Evolutionary conservation across 2,797 vertebrate genomes (phyloP).

Genomic region (Rhinatrema bivittatum): DNA sequence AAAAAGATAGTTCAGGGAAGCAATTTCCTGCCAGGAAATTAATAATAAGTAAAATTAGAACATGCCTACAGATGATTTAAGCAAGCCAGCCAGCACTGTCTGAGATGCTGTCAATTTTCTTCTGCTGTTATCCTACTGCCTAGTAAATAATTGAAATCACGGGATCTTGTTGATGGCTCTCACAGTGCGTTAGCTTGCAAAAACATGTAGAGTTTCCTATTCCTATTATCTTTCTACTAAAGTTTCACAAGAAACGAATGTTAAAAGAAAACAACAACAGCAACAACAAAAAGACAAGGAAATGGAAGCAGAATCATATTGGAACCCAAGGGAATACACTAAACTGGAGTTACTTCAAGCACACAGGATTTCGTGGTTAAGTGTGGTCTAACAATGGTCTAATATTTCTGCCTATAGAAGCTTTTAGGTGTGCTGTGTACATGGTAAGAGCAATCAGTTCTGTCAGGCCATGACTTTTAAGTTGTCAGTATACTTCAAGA

Average conservation of each 20-base stretch:
- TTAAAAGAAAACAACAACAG: background rate
- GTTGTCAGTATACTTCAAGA: background rate
- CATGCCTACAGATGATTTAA: constrained; percentile 42
- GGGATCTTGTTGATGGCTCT: constrained; percentile 13
- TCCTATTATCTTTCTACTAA: background rate
- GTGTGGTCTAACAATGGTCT: background rate
- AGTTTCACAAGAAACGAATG: background rate
- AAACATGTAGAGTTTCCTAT: constrained; percentile 1
- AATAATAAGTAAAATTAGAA: constrained; percentile 46
- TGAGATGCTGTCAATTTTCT: constrained; percentile 22
- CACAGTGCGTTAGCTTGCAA: constrained; percentile 14
- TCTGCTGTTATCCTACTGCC: constrained; percentile 11
- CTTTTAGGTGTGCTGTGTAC: background rate
- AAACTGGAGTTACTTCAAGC: background rate
- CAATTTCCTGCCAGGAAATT: constrained; percentile 44
- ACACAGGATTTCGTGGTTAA: background rate
- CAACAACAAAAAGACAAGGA: background rate
- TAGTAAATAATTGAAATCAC: constrained; percentile 39
- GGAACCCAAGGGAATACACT: background rate
- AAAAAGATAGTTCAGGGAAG: constrained; percentile 31
- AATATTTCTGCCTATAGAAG: background rate
- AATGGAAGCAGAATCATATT: too few species aligned
- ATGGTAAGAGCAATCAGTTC: background rate
- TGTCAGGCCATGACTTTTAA: background rate
- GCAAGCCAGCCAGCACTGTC: constrained; percentile 27